Evolutionary conservation across 2,797 vertebrate genomes (phyloP).

Genomic region (Myotis vivesi): DNA sequence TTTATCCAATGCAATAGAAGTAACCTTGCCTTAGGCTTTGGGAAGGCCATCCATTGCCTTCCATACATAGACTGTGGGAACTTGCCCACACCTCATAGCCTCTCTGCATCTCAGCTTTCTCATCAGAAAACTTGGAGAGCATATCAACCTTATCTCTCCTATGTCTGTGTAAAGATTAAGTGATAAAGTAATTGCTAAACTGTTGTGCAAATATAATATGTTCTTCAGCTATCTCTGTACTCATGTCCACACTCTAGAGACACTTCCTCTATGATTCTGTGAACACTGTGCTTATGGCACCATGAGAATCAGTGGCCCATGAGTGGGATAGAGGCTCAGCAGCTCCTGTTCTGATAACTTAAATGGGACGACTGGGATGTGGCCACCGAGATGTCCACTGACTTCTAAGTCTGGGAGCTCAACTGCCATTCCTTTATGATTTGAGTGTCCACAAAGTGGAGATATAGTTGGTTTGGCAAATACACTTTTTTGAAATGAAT

Average conservation of each 20-base stretch:
- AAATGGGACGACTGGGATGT: too few species aligned
- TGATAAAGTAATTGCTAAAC: background rate
- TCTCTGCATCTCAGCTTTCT: background rate
- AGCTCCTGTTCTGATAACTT: background rate
- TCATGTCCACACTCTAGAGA: background rate
- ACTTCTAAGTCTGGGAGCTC: background rate
- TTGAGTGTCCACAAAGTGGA: background rate
- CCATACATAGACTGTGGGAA: background rate
- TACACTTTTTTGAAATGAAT: background rate
- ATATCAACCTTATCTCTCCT: background rate
- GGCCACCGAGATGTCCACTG: background rate
- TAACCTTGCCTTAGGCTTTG: too few species aligned
- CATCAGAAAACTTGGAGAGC: background rate
- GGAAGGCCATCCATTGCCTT: background rate
- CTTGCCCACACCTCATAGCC: accelerated
- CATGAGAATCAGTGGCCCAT: too few species aligned
- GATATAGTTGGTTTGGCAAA: background rate
- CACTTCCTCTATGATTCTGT: accelerated
- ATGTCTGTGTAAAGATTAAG: background rate
- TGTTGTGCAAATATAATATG: background rate
- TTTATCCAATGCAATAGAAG: background rate
- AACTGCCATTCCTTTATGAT: background rate
- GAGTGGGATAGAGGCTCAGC: background rate
- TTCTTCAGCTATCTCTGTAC: background rate
- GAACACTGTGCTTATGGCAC: accelerated